Evolutionary conservation across 2,113 vertebrate species (phyloP).

Genomic region (Lepisosteus osseus): DNA sequence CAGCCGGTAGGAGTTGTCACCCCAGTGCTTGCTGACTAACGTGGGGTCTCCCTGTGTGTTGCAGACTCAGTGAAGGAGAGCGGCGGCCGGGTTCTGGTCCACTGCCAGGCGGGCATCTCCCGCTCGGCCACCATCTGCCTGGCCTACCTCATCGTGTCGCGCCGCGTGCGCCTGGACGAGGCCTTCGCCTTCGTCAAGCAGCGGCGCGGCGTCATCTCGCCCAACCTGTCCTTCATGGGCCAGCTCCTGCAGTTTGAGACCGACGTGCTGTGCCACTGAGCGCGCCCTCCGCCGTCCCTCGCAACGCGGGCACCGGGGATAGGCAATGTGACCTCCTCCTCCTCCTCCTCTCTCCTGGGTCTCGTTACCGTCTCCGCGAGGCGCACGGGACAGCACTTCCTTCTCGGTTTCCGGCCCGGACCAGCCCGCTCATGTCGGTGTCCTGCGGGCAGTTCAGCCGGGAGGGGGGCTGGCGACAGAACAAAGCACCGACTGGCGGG

Average conservation of each 20-base stretch:
- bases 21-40: no score
- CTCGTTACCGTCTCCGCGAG: no score
- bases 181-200: slow-evolving; percentile 73
- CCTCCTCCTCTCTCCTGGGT: no score
- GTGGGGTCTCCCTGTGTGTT: neutral
- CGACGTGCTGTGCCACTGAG: slow-evolving; percentile 59
- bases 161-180: slow-evolving; percentile 61
- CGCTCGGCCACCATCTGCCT: slow-evolving; percentile 73
- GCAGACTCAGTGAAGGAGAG: slow-evolving; percentile 66
- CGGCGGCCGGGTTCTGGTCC: slow-evolving; percentile 66
- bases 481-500: no score
- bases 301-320: no score
- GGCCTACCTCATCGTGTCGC: slow-evolving; percentile 69
- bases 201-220: slow-evolving; percentile 66
- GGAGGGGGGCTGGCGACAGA: no score
- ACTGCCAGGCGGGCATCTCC: slow-evolving; percentile 73
- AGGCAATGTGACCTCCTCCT: no score
- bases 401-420: no score
- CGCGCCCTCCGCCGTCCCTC: neutral
- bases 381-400: no score
- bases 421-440: no score
- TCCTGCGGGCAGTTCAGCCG: no score
- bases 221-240: slow-evolving; percentile 72
- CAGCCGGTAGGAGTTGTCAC: no score
- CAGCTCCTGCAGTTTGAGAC: slow-evolving; percentile 74